A percentile compares a stretch with the other conserved stretches of the same genome.
These are phyloP conservation scores for Gymnorhina tibicen DNA, from an alignment of 2,113 vertebrate species.

Conservation along the genomic window DNA sequence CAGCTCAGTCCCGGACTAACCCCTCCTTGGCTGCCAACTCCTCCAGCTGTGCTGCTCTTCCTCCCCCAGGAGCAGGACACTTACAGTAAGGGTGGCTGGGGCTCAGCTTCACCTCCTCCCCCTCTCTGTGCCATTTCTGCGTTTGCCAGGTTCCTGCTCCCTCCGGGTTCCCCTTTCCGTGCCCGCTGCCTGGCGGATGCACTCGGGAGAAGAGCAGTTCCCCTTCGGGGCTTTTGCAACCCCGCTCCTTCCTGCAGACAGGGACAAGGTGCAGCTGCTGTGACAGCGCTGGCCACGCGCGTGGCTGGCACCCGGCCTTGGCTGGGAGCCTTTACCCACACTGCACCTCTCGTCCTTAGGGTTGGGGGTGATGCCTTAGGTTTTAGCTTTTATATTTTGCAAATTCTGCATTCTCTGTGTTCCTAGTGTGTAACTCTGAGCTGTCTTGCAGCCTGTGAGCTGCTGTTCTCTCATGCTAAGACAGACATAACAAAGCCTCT, in stretches of 20 bases:
- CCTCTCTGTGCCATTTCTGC: not conserved
- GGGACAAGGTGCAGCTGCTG: not conserved
- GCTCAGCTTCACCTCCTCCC: not conserved
- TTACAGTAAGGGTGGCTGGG: not conserved
- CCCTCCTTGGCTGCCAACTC: not conserved
- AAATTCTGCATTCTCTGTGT: no score
- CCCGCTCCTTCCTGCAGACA: not conserved
- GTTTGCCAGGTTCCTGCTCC: not conserved
- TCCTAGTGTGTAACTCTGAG: no score
- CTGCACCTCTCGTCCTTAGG: not conserved
- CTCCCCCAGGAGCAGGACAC: not conserved
- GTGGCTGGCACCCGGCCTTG: not conserved
- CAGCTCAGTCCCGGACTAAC: not conserved
- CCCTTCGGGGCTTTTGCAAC: constrained; percentile 7
- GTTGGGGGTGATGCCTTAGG: no score
- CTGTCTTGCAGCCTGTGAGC: no score
- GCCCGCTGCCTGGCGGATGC: not conserved
- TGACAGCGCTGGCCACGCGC: not conserved
- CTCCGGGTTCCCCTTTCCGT: constrained; percentile 12
- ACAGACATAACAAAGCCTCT: no score
- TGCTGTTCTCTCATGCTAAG: no score
- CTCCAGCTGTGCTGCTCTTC: not conserved
- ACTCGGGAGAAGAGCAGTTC: not conserved
- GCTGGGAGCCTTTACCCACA: not conserved
- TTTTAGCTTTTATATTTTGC: no score